Evolutionary conservation across 2,888 invertebrate species (phyloP).

Genomic region (Cephonodes hylas): DNA sequence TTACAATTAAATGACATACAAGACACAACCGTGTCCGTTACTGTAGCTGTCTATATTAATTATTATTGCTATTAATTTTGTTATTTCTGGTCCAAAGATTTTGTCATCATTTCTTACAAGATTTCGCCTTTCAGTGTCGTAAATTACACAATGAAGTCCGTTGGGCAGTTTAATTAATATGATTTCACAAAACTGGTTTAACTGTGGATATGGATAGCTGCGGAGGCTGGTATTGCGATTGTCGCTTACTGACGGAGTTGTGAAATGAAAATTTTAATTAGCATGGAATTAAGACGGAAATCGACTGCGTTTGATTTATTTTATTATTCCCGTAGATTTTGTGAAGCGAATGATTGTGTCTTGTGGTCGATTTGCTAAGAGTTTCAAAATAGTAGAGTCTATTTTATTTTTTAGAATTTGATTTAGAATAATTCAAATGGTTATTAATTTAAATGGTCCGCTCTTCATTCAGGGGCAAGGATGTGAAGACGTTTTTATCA

Average conservation of each 20-base stretch:
- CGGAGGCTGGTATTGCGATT: constrained; percentile 3
- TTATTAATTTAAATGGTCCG: no score
- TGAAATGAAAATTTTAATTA: constrained; percentile 8
- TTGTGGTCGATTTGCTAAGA: not conserved
- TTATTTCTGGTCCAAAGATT: not conserved
- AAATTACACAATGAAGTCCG: constrained; percentile 12
- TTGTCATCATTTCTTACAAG: not conserved
- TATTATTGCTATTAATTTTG: no score
- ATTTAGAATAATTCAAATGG: no score
- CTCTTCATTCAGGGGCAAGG: no score
- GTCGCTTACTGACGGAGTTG: constrained; percentile 2
- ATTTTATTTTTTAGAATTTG: no score
- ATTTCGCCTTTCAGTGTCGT: constrained; percentile 7
- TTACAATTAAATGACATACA: no score
- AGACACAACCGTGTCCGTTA: no score
- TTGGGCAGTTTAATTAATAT: constrained; percentile 16
- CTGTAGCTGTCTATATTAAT: no score
- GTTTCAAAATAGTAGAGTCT: no score
- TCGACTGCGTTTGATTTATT: not conserved
- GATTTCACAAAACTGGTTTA: constrained; percentile 14
- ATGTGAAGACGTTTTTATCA: no score
- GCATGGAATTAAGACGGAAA: constrained; percentile 2
- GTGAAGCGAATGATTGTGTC: not conserved
- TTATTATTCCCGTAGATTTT: not conserved
- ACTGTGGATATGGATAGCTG: constrained; percentile 1